Conservation (phyloP, 2,888 invertebrate genomes). For the Griposia aprilina region DNA sequence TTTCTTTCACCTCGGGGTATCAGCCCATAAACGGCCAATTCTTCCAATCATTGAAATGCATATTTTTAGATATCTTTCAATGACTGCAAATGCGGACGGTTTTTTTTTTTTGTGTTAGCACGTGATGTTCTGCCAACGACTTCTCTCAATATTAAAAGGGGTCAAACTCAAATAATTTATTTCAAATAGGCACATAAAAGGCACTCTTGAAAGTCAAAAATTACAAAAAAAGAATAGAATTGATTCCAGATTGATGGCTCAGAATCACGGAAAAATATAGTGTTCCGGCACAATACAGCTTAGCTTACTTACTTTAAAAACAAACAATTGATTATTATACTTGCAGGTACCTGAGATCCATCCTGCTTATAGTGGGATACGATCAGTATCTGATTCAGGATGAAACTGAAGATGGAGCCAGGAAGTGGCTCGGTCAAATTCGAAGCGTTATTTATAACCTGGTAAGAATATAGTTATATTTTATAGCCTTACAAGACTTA, state of each 20-base stretch:
- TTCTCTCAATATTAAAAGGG: neutral
- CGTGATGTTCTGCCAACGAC: neutral
- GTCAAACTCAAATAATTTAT: too few relatives aligned
- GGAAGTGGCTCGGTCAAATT: constrained; percentile 79
- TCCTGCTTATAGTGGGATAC: constrained; percentile 81
- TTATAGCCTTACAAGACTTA: neutral
- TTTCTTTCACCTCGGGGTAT: neutral
- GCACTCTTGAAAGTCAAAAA: too few relatives aligned
- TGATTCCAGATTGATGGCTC: neutral
- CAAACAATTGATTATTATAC: neutral
- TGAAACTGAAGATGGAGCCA: constrained; percentile 83
- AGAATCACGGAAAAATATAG: neutral
- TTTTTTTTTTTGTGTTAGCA: neutral
- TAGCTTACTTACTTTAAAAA: neutral
- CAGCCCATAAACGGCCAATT: neutral
- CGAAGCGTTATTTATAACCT: constrained; percentile 82
- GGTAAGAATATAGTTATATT: constrained; percentile 69
- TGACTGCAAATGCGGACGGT: neutral
- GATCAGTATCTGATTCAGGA: constrained; percentile 87
- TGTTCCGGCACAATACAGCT: neutral
- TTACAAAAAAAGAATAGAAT: too few relatives aligned
- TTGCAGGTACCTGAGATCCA: constrained; percentile 80
- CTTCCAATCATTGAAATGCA: neutral
- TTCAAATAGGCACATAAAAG: too few relatives aligned
- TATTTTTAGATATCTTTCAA: neutral